A percentile compares a stretch with the other conserved stretches of the same genome.
These are phyloP conservation scores for Chlorops oryzae DNA, from an alignment of 1,140 invertebrate genomes.

Conservation along the genomic window DNA sequence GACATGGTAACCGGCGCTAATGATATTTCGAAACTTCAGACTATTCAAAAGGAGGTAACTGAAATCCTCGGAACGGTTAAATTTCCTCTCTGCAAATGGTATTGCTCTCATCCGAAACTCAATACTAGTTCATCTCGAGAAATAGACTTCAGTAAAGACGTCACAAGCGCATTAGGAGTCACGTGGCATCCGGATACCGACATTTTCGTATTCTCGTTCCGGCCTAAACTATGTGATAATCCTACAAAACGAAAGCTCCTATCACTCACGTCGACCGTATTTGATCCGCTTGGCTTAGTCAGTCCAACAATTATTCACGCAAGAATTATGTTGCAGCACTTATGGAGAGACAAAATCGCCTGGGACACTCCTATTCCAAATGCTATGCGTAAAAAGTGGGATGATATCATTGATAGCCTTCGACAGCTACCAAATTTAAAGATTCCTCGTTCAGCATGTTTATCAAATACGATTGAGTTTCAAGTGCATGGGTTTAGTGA, in stretches of 20 bases:
- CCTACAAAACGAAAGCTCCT: too few relatives aligned
- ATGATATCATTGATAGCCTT: conserved; percentile 12
- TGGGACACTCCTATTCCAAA: conserved; percentile 46
- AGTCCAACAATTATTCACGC: conserved; percentile 36
- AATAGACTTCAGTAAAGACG: not conserved
- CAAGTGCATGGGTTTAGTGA: conserved; percentile 36
- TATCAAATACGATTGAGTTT: conserved; percentile 30
- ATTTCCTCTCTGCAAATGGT: conserved; percentile 2
- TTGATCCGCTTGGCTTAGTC: conserved; percentile 49
- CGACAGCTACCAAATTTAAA: too few relatives aligned
- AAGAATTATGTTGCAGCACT: conserved; percentile 48
- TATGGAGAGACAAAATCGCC: conserved; percentile 39
- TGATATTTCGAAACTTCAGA: not conserved
- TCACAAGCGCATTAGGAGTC: too few relatives aligned
- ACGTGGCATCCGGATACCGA: not conserved
- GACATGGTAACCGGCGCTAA: not conserved
- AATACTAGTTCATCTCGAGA: not conserved
- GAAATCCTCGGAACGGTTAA: not conserved
- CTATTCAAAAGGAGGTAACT: not conserved
- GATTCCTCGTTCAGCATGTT: too few relatives aligned
- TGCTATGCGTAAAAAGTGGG: conserved; percentile 21
- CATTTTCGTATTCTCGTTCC: not conserved
- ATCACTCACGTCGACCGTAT: conserved; percentile 30
- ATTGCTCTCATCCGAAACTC: not conserved
- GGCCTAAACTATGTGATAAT: not conserved